Percentiles rank a stretch among this genome's conserved stretches.
phyloP scores from a whole-genome alignment of 2,888 invertebrate genomes.

The Lacanobia oleracea region DNA sequence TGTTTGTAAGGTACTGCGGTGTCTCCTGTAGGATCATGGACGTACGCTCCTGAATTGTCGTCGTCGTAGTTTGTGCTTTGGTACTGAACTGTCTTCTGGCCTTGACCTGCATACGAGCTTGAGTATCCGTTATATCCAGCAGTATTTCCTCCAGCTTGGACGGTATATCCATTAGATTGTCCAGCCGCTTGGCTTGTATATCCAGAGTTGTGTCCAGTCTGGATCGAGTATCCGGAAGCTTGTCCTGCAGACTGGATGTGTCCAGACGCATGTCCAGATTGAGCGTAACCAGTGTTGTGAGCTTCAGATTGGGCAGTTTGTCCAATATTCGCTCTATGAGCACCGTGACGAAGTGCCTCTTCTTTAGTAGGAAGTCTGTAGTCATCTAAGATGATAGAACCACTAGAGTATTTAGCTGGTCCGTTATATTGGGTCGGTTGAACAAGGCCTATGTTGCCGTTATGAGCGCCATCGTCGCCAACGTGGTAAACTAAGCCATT shows the following conservation, averaged over 20 bases:
- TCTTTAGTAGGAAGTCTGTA: constrained; percentile 81
- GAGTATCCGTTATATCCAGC: constrained; percentile 45
- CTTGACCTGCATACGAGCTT: constrained; percentile 38
- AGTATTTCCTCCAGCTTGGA: constrained; percentile 30
- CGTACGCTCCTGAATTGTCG: constrained; percentile 85
- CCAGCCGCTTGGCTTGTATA: constrained; percentile 28
- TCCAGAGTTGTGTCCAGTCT: constrained; percentile 46
- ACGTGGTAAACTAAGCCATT: constrained; percentile 70
- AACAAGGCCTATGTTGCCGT: constrained; percentile 76
- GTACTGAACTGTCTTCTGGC: constrained; percentile 67
- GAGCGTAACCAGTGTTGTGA: constrained; percentile 37
- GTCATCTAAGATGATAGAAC: constrained; percentile 85
- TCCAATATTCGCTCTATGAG: constrained; percentile 33
- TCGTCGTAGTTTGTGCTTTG: constrained; percentile 74
- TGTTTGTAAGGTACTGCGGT: constrained; percentile 85
- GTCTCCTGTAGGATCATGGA: constrained; percentile 87
- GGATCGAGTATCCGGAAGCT: constrained; percentile 44
- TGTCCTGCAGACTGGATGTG: constrained; percentile 17
- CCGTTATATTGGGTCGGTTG: constrained; percentile 79
- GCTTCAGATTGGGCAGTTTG: constrained; percentile 33
- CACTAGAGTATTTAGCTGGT: constrained; percentile 81
- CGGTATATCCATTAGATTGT: constrained; percentile 41
- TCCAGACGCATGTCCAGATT: constrained; percentile 34
- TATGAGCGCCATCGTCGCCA: constrained; percentile 53
- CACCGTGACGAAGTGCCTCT: constrained; percentile 61